These are phyloP conservation scores for Coryphaenoides rupestris DNA, from an alignment of 2,113 vertebrate species.

Conservation along the genomic window DNA sequence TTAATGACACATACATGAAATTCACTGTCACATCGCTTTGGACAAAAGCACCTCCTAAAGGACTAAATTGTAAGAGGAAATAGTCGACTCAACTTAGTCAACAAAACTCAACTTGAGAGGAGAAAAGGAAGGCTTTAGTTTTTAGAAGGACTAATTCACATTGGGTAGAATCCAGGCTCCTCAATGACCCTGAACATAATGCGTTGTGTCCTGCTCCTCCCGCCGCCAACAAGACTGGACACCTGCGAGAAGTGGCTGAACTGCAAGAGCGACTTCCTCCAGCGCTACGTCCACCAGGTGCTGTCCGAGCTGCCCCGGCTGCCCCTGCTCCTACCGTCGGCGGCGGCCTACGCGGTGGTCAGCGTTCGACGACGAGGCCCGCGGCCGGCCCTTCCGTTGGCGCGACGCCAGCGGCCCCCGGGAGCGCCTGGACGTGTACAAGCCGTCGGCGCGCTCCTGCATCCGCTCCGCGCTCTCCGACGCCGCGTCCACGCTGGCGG, in stretches of 20 bases:
- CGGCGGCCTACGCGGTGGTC: slow-evolving; percentile 74
- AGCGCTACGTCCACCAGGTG: slow-evolving; percentile 82
- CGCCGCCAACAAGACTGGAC: slow-evolving; percentile 79
- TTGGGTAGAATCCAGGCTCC: too few relatives aligned
- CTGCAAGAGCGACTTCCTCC: slow-evolving; percentile 89
- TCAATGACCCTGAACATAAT: too few relatives aligned
- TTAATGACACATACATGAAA: too few relatives aligned
- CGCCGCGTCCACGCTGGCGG: slow-evolving; percentile 80
- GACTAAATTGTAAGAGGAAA: too few relatives aligned
- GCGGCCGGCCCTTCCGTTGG: slow-evolving; percentile 80
- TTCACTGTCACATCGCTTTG: too few relatives aligned
- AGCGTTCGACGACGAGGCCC: slow-evolving; percentile 77
- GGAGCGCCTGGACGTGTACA: slow-evolving; percentile 88
- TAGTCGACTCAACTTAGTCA: too few relatives aligned
- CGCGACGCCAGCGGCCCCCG: slow-evolving; percentile 82
- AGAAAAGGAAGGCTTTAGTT: too few relatives aligned
- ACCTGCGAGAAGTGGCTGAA: slow-evolving; percentile 94
- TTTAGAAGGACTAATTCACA: too few relatives aligned
- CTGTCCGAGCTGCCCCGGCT: slow-evolving; percentile 85
- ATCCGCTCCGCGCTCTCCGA: slow-evolving; percentile 82
- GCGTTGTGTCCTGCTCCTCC: not conserved
- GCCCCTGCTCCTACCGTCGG: slow-evolving; percentile 83
- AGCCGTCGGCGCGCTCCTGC: slow-evolving; percentile 83
- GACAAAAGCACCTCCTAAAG: too few relatives aligned
- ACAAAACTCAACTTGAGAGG: too few relatives aligned